Evolutionary conservation across 2,888 invertebrate species (phyloP), one percentile per base, ranked within the genome.

Genomic region (Lasioglossum calceatum): DNA sequence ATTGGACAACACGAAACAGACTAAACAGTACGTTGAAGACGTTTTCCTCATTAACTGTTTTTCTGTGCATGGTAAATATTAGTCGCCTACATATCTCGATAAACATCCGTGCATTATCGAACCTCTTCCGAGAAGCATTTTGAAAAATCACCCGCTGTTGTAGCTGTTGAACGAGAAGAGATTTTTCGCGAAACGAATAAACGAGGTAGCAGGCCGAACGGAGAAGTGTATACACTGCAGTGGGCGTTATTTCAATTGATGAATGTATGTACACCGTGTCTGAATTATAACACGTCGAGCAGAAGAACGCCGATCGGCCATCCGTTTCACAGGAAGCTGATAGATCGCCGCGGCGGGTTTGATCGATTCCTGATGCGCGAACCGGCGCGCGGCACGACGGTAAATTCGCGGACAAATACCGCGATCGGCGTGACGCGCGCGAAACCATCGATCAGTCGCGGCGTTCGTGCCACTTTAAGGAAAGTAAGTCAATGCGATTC

Each of bases 401-500:
- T 61, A 14, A 27, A 61, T 12, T n/a, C n/a, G 27, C 61, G 61
- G 27, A 61, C 14, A n/a, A 27, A 61, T 27, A 27, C 14, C 27
- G 61, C 8, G 54, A 61, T 61, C 61, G 58, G 84, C 50, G 58
- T 77, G 39, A 76, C 77, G 67, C 74, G 83, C 84, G 87, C 85
- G 89, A 86, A 82, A 77, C 90, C 86, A 90, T 91, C 90, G 92
- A 92, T 87, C 89, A 85, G 74, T 85, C 87, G 83, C 88, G 91
- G 90, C 89, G 88, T 91, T 88, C 89, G 91, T 91, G 91, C 91
- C 92, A 91, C 91, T 92, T 93, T 91, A 92, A 89, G 92, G 67
- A 92, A 93, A 94, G 94, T 94, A 92, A 93, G 93, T 93, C 93
- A 94, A 94, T 94, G 93, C 89, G 87, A 93, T 93, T 91, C 93